Base-by-base conservation (phyloP, 2,888 invertebrate genomes). In the Drosophila rellima region DNA sequence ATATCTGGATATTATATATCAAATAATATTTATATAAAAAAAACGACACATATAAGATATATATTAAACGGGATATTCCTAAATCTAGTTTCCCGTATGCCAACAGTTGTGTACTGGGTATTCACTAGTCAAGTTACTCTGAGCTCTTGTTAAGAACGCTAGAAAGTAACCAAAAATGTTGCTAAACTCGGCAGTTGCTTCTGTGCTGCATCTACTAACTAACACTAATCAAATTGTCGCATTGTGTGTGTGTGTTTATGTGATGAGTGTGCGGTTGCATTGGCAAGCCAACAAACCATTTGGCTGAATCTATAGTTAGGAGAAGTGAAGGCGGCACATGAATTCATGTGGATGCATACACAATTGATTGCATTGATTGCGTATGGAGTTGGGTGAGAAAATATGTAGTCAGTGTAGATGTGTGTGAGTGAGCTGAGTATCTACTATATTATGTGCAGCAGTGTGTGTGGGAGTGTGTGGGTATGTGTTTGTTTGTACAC, bases 341-440 rank as follows among this genome's bases (percentile, higher is more conserved):
- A n/a, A 15, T 6, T 23, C 61, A 52, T 55, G 52, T 55, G 52
- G 67, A 48, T 70, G 76, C 68, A 77, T 77, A 73, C 86, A 80
- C 86, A 83, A 82, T 82, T 82, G 83, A 87, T 87, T 83, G 85
- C 85, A 87, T 73, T 83, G 85, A 83, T 83, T 79, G 77, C 62
- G 67, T 50, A 29, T 61, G 39, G 35, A 51, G 56, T 45, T 11
- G 39, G 52, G 31, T 51, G 65, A 55, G 50, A 55, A 68, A 59
- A 52, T 51, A 47, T 54, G 35, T 35, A 23, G 11, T 40, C 15
- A 50, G 18, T 29, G 40, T 23, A 3, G 13, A 18, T 37, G 66
- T 10, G 13, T 23, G 26, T 31, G 33, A 40, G 47, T 48, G 56
- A 57, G 62, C 42, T 23, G 39, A 35, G 33, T 56, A 70, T 71